Conservation (phyloP, 2,797 vertebrate genomes). For the Onychomys torridus region DNA sequence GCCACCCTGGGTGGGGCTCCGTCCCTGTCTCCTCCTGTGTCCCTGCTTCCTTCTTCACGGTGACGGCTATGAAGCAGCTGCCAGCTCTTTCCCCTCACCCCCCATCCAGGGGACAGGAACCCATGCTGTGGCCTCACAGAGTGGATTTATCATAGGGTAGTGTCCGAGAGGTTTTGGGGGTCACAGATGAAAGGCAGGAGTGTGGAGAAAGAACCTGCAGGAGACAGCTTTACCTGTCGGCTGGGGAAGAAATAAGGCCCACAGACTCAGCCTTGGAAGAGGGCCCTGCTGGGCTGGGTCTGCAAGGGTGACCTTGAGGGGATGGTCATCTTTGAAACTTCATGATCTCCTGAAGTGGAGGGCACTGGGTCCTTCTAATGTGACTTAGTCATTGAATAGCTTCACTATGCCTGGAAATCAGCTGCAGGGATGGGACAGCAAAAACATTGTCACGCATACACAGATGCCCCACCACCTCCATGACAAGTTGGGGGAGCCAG, state of each 20-base stretch:
- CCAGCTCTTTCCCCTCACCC: background rate
- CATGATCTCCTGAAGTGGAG: background rate
- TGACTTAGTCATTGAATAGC: accelerated
- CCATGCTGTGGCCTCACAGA: background rate
- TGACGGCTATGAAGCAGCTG: conserved; percentile 59
- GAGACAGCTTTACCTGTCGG: background rate
- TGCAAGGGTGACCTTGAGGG: too few species aligned
- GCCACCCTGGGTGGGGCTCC: background rate
- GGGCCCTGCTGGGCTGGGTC: background rate
- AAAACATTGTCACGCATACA: background rate
- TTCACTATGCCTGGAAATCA: accelerated
- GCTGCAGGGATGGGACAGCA: background rate
- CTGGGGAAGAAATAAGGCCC: background rate
- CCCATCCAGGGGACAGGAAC: background rate
- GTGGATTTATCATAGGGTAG: background rate
- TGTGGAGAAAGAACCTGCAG: background rate
- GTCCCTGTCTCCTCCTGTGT: background rate
- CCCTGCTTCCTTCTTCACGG: background rate
- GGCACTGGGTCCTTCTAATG: background rate
- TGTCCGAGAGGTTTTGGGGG: background rate
- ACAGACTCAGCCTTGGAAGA: background rate
- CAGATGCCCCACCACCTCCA: background rate
- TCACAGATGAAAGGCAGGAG: background rate
- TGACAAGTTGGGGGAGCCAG: background rate
- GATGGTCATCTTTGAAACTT: background rate